Percentiles rank a stretch among this genome's conserved stretches.
phyloP scores from a whole-genome alignment of 2,797 vertebrate genomes.

The Salarias fasciatus region DNA sequence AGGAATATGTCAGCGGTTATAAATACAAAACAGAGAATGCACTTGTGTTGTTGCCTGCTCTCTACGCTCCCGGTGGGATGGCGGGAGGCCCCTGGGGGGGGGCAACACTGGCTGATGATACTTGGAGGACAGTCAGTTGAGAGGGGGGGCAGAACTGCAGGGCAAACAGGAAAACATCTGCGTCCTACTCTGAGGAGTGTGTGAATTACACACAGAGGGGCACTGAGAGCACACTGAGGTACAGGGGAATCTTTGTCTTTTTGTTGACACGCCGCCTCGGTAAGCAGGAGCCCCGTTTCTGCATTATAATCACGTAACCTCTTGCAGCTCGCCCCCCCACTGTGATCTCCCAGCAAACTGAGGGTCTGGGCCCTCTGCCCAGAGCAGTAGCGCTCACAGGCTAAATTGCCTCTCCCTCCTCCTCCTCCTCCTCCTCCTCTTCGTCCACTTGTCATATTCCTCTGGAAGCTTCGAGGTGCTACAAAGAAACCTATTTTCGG shows the following conservation, averaged over 20 bases:
- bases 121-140: slow-evolving; percentile 34
- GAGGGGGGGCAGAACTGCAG: slow-evolving; percentile 21
- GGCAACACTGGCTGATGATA: slow-evolving; percentile 32
- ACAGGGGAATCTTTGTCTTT: slow-evolving; percentile 11
- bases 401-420: slow-evolving; percentile 36
- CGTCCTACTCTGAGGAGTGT: slow-evolving; percentile 28
- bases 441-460: slow-evolving; percentile 43
- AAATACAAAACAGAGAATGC: slow-evolving; percentile 71
- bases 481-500: slow-evolving; percentile 77
- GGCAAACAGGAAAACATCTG: slow-evolving; percentile 64
- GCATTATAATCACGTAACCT: slow-evolving; percentile 47
- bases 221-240: no score
- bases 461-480: slow-evolving; percentile 44
- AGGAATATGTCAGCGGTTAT: slow-evolving; percentile 72
- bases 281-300: slow-evolving; percentile 35
- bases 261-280: slow-evolving; percentile 25
- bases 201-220: not conserved
- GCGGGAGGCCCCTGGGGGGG: slow-evolving; percentile 35
- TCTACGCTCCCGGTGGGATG: slow-evolving; percentile 37
- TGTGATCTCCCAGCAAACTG: slow-evolving; percentile 45
- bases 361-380: slow-evolving; percentile 58
- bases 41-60: slow-evolving; percentile 61
- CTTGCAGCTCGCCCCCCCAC: slow-evolving; percentile 8
- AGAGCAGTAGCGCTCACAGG: slow-evolving; percentile 56
- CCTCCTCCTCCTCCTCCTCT: slow-evolving; percentile 14